Conservation (phyloP, 2,113 vertebrate species). For the Macrotus californicus region DNA sequence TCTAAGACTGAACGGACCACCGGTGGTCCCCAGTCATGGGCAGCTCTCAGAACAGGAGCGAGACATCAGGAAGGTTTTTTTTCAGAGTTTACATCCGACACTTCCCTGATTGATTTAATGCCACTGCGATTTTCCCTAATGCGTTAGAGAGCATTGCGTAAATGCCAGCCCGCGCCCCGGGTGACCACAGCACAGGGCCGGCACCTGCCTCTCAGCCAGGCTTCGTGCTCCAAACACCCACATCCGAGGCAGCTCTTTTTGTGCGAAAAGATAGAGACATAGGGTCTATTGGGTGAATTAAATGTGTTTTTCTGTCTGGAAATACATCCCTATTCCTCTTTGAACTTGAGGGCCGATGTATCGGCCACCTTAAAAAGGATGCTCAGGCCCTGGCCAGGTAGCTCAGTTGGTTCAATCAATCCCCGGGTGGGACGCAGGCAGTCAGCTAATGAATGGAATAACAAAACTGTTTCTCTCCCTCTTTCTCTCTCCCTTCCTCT, state of each 20-base stretch:
- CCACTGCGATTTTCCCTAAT: neutral
- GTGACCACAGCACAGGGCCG: accelerated
- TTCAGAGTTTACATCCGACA: no score
- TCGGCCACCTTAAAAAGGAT: no score
- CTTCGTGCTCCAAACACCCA: neutral
- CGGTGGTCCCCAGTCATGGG: accelerated
- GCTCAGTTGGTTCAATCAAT: neutral
- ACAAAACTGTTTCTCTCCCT: neutral
- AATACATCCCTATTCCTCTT: neutral
- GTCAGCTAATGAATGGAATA: no score
- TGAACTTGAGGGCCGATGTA: neutral
- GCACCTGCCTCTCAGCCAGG: neutral
- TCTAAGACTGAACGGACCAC: neutral
- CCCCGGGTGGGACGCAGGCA: no score
- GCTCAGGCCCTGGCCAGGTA: neutral
- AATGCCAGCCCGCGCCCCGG: no score
- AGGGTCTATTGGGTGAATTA: neutral
- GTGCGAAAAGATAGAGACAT: neutral
- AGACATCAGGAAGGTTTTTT: neutral
- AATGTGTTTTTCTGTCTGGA: neutral
- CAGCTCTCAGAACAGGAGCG: neutral
- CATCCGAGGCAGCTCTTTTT: no score
- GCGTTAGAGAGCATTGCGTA: neutral
- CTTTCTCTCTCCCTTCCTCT: neutral
- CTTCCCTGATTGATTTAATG: neutral